Base-by-base conservation (phyloP, 2,113 vertebrate genomes). In the Gorsachius goisagi region DNA sequence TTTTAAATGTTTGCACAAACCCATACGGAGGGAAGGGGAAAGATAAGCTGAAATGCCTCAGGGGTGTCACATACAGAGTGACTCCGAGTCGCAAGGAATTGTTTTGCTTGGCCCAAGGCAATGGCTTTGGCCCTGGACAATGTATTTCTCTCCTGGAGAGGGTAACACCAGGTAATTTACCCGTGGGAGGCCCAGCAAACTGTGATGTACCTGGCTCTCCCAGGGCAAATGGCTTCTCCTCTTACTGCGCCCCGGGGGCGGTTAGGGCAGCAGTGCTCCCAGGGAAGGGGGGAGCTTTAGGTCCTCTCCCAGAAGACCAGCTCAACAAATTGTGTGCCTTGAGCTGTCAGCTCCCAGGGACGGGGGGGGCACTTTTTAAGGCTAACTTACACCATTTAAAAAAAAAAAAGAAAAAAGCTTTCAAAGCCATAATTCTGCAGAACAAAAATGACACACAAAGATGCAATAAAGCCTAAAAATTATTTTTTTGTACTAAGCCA, bases 161-260 rank as follows among this genome's bases (percentile, higher is more conserved):
- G 23, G 32, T 47, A 60, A 72, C 22, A 72, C 9, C 80, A 91
- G 53, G 67, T 85, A 59, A 52, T 55, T 73, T 30, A 71, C 32
- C 39, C 22, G 32, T 16, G 44, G 39, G 75, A 93, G 23, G 73
- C 12, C 23, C 11, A 56, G 16, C 12, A 49, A 84, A 59, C 15
- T 15, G 26, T 8, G 18, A 86, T 44, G 56, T 28, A 52, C 5
- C 5, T 9, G 52, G 28, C 21, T 33, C 52, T 41, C 49, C 28
- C 49, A 60, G 35, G 71, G 50, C 59, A 88, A 91, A 79, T 14
- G 17, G n/a, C 72, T 85, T 52, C 27, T 39, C 32, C n/a, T 60
- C 27, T 11, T 53, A 22, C 56, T 24, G 60, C 1, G 2, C 22
- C 44, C 2, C 1, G 16, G 12, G 26, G 53, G 35, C 2, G 1